A percentile compares a stretch with the other conserved stretches of the same genome.
These are phyloP conservation scores for Laticauda colubrina DNA, from an alignment of 2,113 vertebrate species.

Conservation along the genomic window DNA sequence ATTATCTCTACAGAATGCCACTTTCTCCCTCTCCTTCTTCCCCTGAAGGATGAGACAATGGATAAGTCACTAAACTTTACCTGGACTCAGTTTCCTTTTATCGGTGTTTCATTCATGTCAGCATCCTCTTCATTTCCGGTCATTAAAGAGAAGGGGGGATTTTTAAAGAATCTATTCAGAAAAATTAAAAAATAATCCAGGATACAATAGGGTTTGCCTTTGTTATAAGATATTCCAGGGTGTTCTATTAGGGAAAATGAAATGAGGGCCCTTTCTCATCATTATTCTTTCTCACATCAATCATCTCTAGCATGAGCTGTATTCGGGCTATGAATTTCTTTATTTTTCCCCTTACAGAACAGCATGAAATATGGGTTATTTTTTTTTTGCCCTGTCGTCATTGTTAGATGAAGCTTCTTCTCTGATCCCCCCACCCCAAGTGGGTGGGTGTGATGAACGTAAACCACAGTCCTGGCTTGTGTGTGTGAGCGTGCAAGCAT, in stretches of 20 bases:
- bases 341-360: slow-evolving; percentile 5
- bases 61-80: neutral
- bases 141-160: neutral
- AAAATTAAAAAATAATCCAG: slow-evolving; percentile 14
- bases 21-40: neutral
- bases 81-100: neutral
- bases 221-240: slow-evolving; percentile 36
- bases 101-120: neutral
- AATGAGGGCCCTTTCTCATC: slow-evolving; percentile 2
- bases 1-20: neutral
- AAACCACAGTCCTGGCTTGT: slow-evolving; percentile 16
- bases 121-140: neutral
- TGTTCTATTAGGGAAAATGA: slow-evolving; percentile 38
- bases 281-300: slow-evolving; percentile 40
- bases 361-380: neutral
- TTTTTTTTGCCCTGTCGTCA: neutral
- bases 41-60: no score
- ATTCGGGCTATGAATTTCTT: neutral
- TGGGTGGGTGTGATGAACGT: slow-evolving; percentile 14
- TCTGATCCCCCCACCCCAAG: neutral
- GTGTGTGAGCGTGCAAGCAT: slow-evolving; percentile 18
- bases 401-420: slow-evolving; percentile 21
- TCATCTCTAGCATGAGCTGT: slow-evolving; percentile 27
- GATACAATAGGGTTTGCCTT: slow-evolving; percentile 2
- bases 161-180: neutral